These are phyloP conservation scores for Heterochromis multidens DNA, from an alignment of 2,113 vertebrate species.

Conservation along the genomic window DNA sequence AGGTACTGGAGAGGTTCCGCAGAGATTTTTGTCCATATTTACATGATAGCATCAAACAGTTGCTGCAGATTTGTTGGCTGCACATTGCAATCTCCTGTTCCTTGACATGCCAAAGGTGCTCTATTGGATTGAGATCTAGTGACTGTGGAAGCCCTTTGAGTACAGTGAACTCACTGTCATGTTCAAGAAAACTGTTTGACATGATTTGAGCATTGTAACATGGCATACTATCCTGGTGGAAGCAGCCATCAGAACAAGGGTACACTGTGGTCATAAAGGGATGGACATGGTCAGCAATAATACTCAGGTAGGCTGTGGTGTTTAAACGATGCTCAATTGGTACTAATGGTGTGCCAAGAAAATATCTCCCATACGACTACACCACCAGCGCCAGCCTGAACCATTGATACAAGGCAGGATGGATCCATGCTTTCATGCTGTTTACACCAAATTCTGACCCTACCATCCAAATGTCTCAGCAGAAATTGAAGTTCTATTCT, in stretches of 20 bases:
- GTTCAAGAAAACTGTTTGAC: no score
- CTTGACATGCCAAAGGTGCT: background rate
- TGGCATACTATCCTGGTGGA: background rate
- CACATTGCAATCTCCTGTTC: background rate
- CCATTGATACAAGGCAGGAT: no score
- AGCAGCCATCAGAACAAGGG: background rate
- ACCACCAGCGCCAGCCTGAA: no score
- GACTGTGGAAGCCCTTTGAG: no score
- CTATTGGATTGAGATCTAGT: background rate
- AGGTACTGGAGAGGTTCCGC: background rate
- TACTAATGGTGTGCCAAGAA: no score
- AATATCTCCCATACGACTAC: no score
- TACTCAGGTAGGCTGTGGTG: no score
- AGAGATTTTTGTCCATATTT: background rate
- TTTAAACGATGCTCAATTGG: no score
- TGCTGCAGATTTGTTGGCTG: background rate
- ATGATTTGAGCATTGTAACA: background rate
- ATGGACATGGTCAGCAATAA: background rate
- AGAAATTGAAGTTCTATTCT: background rate
- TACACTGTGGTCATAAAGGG: background rate
- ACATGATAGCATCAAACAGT: background rate
- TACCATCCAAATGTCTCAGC: background rate
- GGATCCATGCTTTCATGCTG: background rate
- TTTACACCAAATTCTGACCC: background rate
- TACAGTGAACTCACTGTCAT: no score